phyloP scores from a whole-genome alignment of 2,797 vertebrate species.

The Todus mexicanus region DNA sequence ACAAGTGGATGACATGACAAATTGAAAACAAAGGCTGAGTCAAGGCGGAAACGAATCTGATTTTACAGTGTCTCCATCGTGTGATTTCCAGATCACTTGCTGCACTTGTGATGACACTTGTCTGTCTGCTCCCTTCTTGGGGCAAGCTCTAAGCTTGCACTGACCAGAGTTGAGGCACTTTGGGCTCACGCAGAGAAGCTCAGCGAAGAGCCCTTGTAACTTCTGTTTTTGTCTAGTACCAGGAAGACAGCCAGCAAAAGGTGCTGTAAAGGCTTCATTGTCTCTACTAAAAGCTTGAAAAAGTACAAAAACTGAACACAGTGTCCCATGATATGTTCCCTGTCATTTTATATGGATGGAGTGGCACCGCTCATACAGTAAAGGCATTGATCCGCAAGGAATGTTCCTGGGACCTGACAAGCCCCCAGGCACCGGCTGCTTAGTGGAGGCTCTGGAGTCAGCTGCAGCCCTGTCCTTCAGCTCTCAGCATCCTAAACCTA shows the following conservation, averaged over 20 bases:
- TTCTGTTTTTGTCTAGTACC: background rate
- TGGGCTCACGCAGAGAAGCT: background rate
- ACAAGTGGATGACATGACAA: background rate
- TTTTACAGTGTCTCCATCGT: background rate
- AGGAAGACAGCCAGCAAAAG: background rate
- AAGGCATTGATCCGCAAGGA: background rate
- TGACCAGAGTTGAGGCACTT: background rate
- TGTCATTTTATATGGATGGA: background rate
- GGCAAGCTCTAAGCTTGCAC: background rate
- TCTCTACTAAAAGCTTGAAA: background rate
- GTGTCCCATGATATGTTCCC: background rate
- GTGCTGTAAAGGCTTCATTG: background rate
- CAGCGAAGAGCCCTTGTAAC: background rate
- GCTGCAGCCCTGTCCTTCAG: background rate
- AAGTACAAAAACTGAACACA: background rate
- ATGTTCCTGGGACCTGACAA: accelerated
- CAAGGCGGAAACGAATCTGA: constrained; percentile 15
- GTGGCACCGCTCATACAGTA: background rate
- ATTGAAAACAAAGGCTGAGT: constrained; percentile 24
- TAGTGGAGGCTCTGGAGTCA: background rate
- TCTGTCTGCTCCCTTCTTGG: background rate
- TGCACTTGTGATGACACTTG: background rate
- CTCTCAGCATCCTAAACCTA: background rate
- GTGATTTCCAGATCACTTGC: background rate
- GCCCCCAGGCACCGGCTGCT: background rate